Evolutionary conservation across 2,888 invertebrate species (phyloP).

Genomic region (Protodeltote pygarga): DNA sequence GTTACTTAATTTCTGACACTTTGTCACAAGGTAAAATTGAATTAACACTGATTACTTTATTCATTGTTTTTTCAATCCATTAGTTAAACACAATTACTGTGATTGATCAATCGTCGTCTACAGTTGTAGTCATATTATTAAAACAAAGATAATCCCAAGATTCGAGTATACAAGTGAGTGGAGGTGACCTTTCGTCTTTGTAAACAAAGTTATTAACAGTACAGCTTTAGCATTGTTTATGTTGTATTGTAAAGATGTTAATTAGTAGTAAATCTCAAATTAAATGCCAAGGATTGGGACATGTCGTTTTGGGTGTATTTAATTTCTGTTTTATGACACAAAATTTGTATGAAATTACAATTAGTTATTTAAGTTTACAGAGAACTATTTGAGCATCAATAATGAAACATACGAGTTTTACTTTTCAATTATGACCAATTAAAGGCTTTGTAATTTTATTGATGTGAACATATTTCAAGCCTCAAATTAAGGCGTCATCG

Average conservation of each 20-base stretch:
- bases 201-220: conserved; percentile 50
- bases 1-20: conserved; percentile 2
- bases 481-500: not conserved
- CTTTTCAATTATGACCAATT: no score
- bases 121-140: conserved; percentile 29
- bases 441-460: not conserved
- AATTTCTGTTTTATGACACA: not conserved
- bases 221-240: conserved; percentile 53
- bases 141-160: conserved; percentile 51
- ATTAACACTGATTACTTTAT: conserved; percentile 21
- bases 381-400: no score
- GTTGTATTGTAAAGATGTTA: conserved; percentile 58
- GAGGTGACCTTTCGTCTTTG: conserved; percentile 55
- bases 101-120: conserved; percentile 43
- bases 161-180: conserved; percentile 30
- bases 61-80: conserved; percentile 22
- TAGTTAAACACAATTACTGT: conserved; percentile 15
- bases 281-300: conserved; percentile 51
- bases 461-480: not conserved
- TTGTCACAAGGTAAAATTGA: conserved; percentile 10
- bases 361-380: no score
- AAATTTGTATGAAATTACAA: no score
- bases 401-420: no score
- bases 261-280: conserved; percentile 55
- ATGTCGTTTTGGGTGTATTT: conserved; percentile 27